Evolutionary conservation across 2,797 vertebrate genomes (phyloP).

Genomic region (Phylloscopus collybita): DNA sequence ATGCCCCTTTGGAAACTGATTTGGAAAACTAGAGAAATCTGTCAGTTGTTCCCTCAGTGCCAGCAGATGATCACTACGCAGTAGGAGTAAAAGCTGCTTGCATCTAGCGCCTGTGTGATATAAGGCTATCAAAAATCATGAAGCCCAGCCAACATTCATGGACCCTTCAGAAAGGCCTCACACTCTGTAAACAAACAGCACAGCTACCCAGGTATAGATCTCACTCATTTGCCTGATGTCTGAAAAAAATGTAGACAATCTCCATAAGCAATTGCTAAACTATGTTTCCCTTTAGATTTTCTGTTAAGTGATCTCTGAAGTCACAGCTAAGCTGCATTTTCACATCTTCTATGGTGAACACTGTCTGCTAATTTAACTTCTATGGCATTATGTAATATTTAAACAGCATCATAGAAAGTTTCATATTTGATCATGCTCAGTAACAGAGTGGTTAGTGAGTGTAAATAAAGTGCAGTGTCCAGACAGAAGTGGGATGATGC

Average conservation of each 20-base stretch:
- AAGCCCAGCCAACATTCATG: not conserved
- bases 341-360: not conserved
- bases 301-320: not conserved
- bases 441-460: not conserved
- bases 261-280: not conserved
- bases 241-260: not conserved
- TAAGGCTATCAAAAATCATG: not conserved
- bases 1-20: not conserved
- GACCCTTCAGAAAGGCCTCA: not conserved
- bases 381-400: not conserved
- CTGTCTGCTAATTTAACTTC: not conserved
- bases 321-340: not conserved
- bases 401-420: not conserved
- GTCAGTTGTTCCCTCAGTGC: not conserved
- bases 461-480: not conserved
- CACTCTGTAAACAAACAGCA: not conserved
- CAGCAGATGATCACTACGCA: not conserved
- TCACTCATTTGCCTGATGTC: not conserved
- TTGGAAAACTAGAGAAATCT: not conserved
- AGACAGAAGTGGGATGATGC: accelerated
- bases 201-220: not conserved
- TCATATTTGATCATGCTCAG: not conserved
- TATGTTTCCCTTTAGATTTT: not conserved
- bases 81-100: not conserved
- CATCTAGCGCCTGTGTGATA: not conserved